These are phyloP conservation scores for Ptilorrhoa leucosticta DNA, from an alignment of 2,113 vertebrate species.

Conservation along the genomic window DNA sequence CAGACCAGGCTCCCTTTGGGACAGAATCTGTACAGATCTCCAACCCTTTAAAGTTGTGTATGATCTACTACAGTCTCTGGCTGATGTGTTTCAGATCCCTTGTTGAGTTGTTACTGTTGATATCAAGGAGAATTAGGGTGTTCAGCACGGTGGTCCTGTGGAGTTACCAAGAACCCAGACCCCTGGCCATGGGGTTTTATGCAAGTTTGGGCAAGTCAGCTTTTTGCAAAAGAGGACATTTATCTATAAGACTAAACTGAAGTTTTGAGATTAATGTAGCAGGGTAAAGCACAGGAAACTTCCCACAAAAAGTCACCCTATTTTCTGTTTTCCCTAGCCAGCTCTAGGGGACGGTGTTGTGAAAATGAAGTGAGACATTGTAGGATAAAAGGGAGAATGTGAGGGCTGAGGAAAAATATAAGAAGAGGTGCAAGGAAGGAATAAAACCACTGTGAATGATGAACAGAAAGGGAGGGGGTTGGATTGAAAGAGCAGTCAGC, in stretches of 20 bases:
- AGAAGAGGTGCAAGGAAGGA: not conserved
- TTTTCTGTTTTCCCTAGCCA: not conserved
- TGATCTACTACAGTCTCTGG: not conserved
- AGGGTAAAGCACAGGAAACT: not conserved
- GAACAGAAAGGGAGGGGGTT: not conserved
- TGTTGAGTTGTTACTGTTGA: not conserved
- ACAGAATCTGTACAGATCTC: not conserved
- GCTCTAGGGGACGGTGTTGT: not conserved
- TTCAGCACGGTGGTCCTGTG: not conserved
- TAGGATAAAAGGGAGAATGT: not conserved
- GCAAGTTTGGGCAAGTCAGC: not conserved
- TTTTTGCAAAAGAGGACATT: not conserved
- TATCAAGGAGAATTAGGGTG: not conserved
- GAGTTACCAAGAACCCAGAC: not conserved
- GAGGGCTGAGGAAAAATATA: not conserved
- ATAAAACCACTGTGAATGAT: not conserved
- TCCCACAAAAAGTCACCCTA: not conserved
- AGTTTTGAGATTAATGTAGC: not conserved
- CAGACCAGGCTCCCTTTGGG: not conserved
- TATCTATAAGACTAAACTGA: not conserved
- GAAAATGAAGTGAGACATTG: not conserved
- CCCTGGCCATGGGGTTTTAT: not conserved
- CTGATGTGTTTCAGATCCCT: not conserved
- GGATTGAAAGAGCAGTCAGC: not conserved
- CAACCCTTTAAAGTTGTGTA: not conserved